Conservation (phyloP, 2,797 vertebrate genomes). For the Myotis daubentonii region DNA sequence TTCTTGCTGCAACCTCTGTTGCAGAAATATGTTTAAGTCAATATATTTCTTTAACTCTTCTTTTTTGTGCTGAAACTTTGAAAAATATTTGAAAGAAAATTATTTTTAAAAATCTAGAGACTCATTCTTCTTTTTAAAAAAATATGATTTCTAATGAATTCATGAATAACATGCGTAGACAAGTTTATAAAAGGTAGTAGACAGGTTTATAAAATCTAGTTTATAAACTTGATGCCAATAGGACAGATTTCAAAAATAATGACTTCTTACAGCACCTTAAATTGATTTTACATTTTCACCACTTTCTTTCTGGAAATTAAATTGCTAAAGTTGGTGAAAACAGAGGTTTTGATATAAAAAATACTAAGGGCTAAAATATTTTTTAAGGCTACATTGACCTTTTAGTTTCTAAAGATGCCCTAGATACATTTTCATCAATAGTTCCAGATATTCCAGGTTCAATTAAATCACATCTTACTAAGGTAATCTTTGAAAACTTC, state of each 20-base stretch:
- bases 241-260: not conserved
- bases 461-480: no score
- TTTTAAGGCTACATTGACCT: not conserved
- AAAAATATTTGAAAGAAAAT: conserved; percentile 60
- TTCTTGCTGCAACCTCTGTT: conserved; percentile 92
- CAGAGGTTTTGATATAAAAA: not conserved
- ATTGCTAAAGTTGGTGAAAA: no score
- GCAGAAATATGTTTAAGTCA: conserved; percentile 89
- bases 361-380: not conserved
- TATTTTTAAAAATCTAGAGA: not conserved
- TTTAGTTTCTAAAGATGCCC: no score
- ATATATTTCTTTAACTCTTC: conserved; percentile 90
- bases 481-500: no score
- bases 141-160: not conserved
- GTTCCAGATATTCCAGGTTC: no score
- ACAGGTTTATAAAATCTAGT: not conserved
- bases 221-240: conserved; percentile 26
- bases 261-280: no score
- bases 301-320: no score
- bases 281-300: no score
- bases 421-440: no score
- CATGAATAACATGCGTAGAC: not conserved
- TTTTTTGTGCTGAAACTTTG: conserved; percentile 92
- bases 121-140: not conserved
- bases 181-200: not conserved